A percentile compares a stretch with the other conserved stretches of the same genome.
Conservation (phyloP, 2,797 vertebrate species). For the Bradypus variegatus region DNA sequence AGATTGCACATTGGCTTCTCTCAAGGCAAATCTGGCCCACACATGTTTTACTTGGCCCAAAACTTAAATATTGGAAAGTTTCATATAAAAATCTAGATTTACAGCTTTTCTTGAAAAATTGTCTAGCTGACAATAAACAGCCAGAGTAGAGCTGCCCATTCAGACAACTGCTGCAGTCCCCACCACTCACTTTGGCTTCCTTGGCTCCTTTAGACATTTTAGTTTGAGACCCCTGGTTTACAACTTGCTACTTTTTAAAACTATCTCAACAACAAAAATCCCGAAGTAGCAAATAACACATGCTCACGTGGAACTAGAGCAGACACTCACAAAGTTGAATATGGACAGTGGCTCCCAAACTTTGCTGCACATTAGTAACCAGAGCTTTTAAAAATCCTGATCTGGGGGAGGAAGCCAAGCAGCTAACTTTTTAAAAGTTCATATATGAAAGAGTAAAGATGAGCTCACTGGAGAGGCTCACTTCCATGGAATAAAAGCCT, state of each 20-base stretch:
- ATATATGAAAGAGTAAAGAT: neutral
- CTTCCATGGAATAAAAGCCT: neutral
- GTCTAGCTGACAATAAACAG: neutral
- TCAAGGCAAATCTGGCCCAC: neutral
- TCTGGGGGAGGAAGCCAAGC: neutral
- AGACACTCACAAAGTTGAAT: neutral
- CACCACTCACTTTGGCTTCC: neutral
- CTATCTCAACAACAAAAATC: neutral
- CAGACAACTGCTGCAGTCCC: neutral
- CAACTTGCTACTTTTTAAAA: constrained; percentile 18
- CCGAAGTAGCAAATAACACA: neutral
- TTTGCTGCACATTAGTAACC: neutral
- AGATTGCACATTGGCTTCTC: neutral
- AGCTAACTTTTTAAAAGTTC: neutral
- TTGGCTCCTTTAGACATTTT: neutral
- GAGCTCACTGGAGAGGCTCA: neutral
- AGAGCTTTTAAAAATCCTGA: neutral
- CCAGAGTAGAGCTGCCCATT: neutral
- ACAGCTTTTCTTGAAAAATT: neutral
- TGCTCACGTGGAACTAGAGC: neutral
- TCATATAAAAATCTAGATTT: constrained; percentile 11
- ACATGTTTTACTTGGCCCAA: neutral
- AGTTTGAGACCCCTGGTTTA: neutral
- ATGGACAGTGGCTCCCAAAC: neutral
- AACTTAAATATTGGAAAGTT: neutral